These are phyloP conservation scores for Tenthredo notha DNA, from an alignment of 2,888 invertebrate genomes.

Conservation along the genomic window DNA sequence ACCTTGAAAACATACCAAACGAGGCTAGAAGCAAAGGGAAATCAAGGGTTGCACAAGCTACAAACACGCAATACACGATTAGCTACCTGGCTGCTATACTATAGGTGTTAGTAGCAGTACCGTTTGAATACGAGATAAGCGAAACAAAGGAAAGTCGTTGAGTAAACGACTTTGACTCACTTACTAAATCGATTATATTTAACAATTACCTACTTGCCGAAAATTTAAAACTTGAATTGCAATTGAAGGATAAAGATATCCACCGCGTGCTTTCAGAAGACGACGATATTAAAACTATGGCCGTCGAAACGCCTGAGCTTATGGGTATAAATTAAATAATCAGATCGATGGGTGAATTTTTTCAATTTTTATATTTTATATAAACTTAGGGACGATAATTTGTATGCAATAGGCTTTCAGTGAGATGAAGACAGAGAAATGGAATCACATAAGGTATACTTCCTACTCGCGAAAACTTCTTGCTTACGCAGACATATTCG, in stretches of 20 bases:
- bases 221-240: background rate
- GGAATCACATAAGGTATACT: no score
- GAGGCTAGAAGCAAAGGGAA: slow-evolving; percentile 2
- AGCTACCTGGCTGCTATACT: slow-evolving; percentile 6
- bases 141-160: slow-evolving; percentile 25
- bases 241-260: background rate
- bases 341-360: background rate
- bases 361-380: slow-evolving; percentile 22
- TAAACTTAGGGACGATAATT: background rate
- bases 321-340: background rate
- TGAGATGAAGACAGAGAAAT: background rate
- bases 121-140: slow-evolving; percentile 35
- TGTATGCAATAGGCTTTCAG: background rate
- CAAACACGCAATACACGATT: slow-evolving; percentile 45
- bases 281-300: no score
- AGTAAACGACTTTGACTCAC: slow-evolving; percentile 30
- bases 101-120: background rate
- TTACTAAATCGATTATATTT: slow-evolving; percentile 31
- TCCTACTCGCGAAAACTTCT: no score
- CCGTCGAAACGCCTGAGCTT: background rate
- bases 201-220: slow-evolving; percentile 20
- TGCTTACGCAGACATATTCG: no score
- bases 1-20: slow-evolving; percentile 44
- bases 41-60: slow-evolving; percentile 33
- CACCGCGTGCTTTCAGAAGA: no score